Evolutionary conservation across 2,797 vertebrate species (phyloP).

Genomic region (Garrulus glandarius): DNA sequence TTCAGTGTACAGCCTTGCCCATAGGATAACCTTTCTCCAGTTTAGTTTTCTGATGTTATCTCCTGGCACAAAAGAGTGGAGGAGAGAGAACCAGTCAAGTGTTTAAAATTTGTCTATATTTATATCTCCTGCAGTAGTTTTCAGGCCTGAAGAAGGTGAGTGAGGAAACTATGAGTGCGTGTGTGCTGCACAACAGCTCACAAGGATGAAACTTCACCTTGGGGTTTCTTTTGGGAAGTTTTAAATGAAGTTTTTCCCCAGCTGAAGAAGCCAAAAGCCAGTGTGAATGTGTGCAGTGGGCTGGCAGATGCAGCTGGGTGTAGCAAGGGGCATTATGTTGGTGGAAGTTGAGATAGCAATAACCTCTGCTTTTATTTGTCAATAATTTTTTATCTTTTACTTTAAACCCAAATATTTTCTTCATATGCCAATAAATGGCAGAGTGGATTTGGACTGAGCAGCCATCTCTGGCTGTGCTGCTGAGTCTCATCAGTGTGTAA

Average conservation of each 20-base stretch:
- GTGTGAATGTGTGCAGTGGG: background rate
- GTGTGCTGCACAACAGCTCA: background rate
- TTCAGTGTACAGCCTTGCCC: background rate
- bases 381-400: background rate
- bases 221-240: background rate
- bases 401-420: conserved; percentile 27
- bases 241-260: background rate
- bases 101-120: background rate
- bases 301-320: background rate
- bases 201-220: background rate
- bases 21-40: background rate
- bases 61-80: background rate
- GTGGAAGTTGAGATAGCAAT: background rate
- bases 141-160: background rate
- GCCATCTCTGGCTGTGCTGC: background rate
- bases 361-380: background rate
- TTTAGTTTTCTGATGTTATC: background rate
- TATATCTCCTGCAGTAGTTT: background rate
- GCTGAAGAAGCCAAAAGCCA: background rate
- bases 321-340: background rate
- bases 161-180: fast-evolving
- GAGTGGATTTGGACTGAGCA: background rate
- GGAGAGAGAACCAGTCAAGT: background rate
- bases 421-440: background rate
- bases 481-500: background rate